Percentiles rank a stretch among this genome's conserved stretches.
phyloP scores from a whole-genome alignment of 2,113 vertebrate species.

The Tricholaema leucomelas region DNA sequence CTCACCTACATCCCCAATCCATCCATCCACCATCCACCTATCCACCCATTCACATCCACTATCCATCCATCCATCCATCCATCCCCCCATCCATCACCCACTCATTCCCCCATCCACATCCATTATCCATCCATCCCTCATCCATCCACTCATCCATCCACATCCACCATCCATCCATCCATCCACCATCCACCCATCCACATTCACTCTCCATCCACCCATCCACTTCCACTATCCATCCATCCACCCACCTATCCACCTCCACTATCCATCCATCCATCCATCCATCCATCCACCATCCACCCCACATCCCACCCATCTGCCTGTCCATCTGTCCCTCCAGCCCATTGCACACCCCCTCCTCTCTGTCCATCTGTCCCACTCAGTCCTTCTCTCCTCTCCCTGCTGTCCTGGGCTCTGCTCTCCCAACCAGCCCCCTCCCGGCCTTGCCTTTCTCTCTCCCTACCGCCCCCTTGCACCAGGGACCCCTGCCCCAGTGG shows the following conservation, averaged over 20 bases:
- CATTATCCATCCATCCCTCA: neutral
- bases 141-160: too few relatives aligned
- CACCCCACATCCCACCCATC: too few relatives aligned
- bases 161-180: neutral
- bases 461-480: neutral
- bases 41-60: neutral
- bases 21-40: too few relatives aligned
- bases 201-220: too few relatives aligned
- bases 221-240: neutral
- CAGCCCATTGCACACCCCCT: neutral
- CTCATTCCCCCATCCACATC: too few relatives aligned
- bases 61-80: rapidly evolving
- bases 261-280: too few relatives aligned
- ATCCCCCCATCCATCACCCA: rapidly evolving
- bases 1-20: neutral
- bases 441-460: neutral
- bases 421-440: neutral
- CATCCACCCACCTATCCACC: neutral
- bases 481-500: rapidly evolving
- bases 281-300: too few relatives aligned
- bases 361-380: neutral
- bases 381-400: neutral
- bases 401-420: rapidly evolving
- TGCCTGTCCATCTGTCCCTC: neutral
- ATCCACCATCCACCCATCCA: neutral